Evolutionary conservation across 2,888 invertebrate species (phyloP).

Genomic region (Onchidella celtica): DNA sequence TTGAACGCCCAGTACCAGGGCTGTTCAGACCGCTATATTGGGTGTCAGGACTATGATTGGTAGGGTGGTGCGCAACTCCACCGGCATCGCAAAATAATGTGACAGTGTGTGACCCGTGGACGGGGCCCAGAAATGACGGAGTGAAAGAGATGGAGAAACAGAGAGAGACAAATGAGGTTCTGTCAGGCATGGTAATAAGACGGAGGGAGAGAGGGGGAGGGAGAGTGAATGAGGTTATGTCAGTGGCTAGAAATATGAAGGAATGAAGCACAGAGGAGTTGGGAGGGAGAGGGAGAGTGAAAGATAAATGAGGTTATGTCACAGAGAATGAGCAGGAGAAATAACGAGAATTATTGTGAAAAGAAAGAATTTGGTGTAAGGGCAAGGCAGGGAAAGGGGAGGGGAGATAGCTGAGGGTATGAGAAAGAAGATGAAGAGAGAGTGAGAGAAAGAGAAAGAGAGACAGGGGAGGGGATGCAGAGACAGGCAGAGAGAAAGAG

Average conservation of each 20-base stretch:
- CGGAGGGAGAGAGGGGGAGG: not conserved
- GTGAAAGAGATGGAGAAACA: not conserved
- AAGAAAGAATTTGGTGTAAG: not conserved
- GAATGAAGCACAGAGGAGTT: not conserved
- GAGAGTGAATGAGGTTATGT: not conserved
- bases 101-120: not conserved
- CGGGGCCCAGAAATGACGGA: too few species aligned
- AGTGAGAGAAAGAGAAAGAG: not conserved
- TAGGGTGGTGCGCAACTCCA: not conserved
- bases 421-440: not conserved
- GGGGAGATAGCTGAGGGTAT: not conserved
- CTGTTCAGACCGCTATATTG: not conserved
- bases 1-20: not conserved
- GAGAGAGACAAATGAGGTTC: not conserved
- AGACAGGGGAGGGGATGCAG: not conserved
- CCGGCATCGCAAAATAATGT: not conserved
- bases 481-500: not conserved
- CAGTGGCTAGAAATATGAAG: not conserved
- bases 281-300: not conserved
- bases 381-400: not conserved
- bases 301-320: not conserved
- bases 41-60: not conserved
- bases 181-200: not conserved
- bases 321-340: not conserved
- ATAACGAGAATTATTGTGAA: not conserved